Evolutionary conservation across 1,140 invertebrate species (phyloP).

Genomic region (Heliothis subflexa): DNA sequence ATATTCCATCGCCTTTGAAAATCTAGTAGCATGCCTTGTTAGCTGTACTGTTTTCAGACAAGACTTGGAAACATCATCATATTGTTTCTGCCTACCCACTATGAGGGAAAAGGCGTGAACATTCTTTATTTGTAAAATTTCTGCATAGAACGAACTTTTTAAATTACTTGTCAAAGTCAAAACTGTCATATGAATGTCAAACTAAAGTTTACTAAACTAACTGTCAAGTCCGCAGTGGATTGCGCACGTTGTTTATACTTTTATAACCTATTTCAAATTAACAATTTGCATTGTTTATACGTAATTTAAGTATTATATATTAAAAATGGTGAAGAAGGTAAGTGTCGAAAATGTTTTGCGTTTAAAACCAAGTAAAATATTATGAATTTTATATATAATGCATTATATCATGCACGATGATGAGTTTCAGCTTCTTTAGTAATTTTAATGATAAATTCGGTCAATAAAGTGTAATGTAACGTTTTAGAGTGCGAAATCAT

Average conservation of each 20-base stretch:
- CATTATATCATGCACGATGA: too few species aligned
- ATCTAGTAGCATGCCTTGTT: too few species aligned
- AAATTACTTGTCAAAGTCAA: neutral
- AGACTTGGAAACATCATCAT: too few species aligned
- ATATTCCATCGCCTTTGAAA: too few species aligned
- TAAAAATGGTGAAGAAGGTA: constrained; percentile 71
- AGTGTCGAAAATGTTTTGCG: constrained; percentile 39
- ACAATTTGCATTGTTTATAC: constrained; percentile 7
- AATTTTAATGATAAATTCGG: constrained; percentile 3
- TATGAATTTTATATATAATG: too few species aligned
- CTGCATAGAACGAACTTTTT: neutral
- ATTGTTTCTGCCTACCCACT: too few species aligned
- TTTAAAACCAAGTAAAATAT: neutral
- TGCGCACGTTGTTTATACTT: constrained; percentile 66
- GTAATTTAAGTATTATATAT: constrained; percentile 21
- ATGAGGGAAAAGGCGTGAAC: too few species aligned
- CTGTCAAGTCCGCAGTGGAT: neutral
- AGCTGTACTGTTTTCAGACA: too few species aligned
- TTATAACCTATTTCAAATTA: constrained; percentile 58
- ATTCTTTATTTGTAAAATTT: too few species aligned
- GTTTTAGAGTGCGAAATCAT: constrained; percentile 59
- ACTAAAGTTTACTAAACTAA: too few species aligned
- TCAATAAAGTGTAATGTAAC: neutral
- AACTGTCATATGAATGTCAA: neutral
- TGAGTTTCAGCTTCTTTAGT: too few species aligned